Percentiles rank a stretch among this genome's conserved stretches.
phyloP scores from a whole-genome alignment of 2,113 vertebrate species.

The Furnarius figulus region DNA sequence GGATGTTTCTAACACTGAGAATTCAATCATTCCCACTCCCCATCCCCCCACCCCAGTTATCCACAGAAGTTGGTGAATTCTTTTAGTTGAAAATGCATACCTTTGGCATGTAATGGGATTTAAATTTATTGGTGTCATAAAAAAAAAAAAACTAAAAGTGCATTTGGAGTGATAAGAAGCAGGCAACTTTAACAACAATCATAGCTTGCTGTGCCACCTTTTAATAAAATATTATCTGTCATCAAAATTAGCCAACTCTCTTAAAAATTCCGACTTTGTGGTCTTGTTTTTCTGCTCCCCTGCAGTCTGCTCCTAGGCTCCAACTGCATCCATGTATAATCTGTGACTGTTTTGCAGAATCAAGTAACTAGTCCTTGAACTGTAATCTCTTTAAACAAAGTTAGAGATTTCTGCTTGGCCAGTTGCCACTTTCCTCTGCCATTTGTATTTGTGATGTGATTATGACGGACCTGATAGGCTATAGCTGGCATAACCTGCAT shows the following conservation, averaged over 20 bases:
- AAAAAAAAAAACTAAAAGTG: not conserved
- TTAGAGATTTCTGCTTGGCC: slow-evolving; percentile 30
- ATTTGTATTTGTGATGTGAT: not conserved
- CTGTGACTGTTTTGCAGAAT: not conserved
- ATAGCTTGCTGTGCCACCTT: not conserved
- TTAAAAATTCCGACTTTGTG: slow-evolving; percentile 14
- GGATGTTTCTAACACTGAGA: not conserved
- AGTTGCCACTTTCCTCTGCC: not conserved
- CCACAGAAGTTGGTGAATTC: not conserved
- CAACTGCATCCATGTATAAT: not conserved
- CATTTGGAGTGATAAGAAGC: not conserved
- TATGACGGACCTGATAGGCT: not conserved
- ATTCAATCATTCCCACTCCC: not conserved
- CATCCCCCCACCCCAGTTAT: not conserved
- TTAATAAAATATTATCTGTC: slow-evolving; percentile 38
- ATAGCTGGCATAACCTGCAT: not conserved
- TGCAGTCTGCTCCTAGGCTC: not conserved
- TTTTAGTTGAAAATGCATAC: not conserved
- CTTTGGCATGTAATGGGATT: not conserved
- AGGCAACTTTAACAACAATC: not conserved
- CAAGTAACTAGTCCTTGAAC: not conserved
- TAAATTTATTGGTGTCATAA: not conserved
- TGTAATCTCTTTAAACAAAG: not conserved
- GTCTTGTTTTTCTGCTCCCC: slow-evolving; percentile 6
- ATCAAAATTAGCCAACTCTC: slow-evolving; percentile 9